Percentiles rank a stretch among this genome's conserved stretches.
Conservation (phyloP, 2,888 invertebrate species). For the Agrenia bidenticulata region DNA sequence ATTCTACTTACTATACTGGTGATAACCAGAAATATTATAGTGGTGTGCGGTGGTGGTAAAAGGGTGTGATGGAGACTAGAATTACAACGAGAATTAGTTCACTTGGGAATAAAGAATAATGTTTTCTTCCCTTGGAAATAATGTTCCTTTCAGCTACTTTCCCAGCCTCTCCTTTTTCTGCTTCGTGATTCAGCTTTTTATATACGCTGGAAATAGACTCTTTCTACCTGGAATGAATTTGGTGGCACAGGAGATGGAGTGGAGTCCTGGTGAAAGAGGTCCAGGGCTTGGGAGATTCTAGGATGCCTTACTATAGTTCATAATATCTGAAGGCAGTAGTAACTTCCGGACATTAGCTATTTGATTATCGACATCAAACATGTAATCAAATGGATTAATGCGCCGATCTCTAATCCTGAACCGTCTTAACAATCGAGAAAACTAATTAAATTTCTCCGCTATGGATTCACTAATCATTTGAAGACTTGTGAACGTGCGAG, state of each 20-base stretch:
- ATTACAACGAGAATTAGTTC: slow-evolving; percentile 18
- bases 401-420: slow-evolving; percentile 16
- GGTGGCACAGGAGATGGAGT: not conserved
- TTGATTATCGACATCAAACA: not conserved
- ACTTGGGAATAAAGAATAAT: slow-evolving; percentile 17
- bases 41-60: not conserved
- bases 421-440: slow-evolving; percentile 4
- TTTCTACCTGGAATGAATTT: not conserved
- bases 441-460: slow-evolving; percentile 16
- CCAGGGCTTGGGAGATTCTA: too few species aligned
- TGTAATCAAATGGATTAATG: slow-evolving; percentile 19
- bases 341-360: not conserved
- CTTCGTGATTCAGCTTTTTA: slow-evolving; percentile 1
- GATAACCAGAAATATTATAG: too few species aligned
- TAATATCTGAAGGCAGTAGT: not conserved
- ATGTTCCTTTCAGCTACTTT: slow-evolving; percentile 1
- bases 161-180: slow-evolving; percentile 2
- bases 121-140: slow-evolving; percentile 9
- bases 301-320: too few species aligned
- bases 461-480: not conserved
- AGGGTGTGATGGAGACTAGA: slow-evolving; percentile 10
- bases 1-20: too few species aligned
- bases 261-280: too few species aligned
- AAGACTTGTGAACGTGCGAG: too few species aligned
- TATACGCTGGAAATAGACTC: not conserved